Evolutionary conservation across 2,797 vertebrate species (phyloP), one percentile per base, ranked within the genome.

Genomic region (Chaetodon trifasciatus): DNA sequence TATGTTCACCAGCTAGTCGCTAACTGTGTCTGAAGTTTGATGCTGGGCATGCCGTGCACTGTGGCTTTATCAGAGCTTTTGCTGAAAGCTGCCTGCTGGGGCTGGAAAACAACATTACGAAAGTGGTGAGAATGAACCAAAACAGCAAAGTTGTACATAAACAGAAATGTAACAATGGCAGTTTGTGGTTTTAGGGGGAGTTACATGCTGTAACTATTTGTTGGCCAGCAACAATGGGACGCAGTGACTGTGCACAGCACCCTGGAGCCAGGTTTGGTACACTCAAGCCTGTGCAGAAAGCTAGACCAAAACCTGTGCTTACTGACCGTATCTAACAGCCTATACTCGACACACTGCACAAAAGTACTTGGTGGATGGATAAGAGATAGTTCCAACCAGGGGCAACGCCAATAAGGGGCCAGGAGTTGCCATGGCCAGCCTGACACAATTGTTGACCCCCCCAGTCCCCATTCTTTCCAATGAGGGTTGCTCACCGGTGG

Each of bases 111-210:
- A 40, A 15, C 2, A 6, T 44, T 15, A 17, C 4, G 5, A 64
- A 10, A 35, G 60, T 4, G 21, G 17, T 16, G 11, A 23, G 19
- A 66, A 47, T 21, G 44, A 39, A 47, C 37, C 16, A 44, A 53
- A 79, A 40, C 10, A 50, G 11, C 56, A 21, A 28, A 55, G 16
- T 56, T 66, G 61, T 66, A 24, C 49, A 68, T 17, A 44, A 74
- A 47, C 39, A 62, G 4, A 49, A n/a, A 78, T 40, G 8, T 71
- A 49, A 60, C 23, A 40, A 70, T 8, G 4, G 2, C 32, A 37
- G 37, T 57, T 28, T 47, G 58, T 39, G n/a, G 28, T 46, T 63
- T 62, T 24, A n/a, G n/a, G 37, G 8, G 40, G n/a, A 42, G n/a
- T 28, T 39, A 23, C n/a, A 16, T 21, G n/a, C 15, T 47, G 1